A percentile compares a stretch with the other conserved stretches of the same genome.
Conservation (phyloP, 2,888 invertebrate genomes). For the Cactoblastis cactorum region DNA sequence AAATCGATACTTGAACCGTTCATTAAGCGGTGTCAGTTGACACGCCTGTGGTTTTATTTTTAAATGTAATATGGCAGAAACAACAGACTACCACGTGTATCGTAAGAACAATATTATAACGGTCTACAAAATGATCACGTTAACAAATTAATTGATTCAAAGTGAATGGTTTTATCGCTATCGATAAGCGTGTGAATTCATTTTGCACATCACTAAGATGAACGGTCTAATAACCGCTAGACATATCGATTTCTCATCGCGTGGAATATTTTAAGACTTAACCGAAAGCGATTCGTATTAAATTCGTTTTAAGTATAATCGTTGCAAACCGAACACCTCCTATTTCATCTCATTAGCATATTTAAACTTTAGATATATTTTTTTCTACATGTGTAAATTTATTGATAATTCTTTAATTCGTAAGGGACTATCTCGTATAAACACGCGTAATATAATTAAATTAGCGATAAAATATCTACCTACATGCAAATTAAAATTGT, state of each 20-base stretch:
- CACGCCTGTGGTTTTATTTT: not conserved
- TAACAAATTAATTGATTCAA: not conserved
- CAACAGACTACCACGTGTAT: no score
- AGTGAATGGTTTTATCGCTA: not conserved
- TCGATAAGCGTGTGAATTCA: not conserved
- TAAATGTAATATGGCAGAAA: no score
- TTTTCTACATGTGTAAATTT: not conserved
- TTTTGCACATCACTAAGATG: conserved; percentile 16
- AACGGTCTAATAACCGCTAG: conserved; percentile 20
- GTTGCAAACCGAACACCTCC: conserved; percentile 1
- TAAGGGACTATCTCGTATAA: not conserved
- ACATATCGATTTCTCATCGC: conserved; percentile 18
- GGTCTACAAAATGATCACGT: not conserved
- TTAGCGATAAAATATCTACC: conserved; percentile 9
- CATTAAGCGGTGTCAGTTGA: not conserved
- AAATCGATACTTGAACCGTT: not conserved
- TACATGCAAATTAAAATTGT: conserved; percentile 11
- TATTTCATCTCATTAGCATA: conserved; percentile 1
- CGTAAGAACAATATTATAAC: not conserved
- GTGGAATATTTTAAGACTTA: conserved; percentile 18
- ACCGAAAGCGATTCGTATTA: conserved; percentile 13
- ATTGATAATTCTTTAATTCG: not conserved
- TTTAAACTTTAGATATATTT: not conserved
- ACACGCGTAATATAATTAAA: conserved; percentile 5
- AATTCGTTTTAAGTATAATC: conserved; percentile 1